Evolutionary conservation across 2,113 vertebrate species (phyloP).

Genomic region (Clarias magur): DNA sequence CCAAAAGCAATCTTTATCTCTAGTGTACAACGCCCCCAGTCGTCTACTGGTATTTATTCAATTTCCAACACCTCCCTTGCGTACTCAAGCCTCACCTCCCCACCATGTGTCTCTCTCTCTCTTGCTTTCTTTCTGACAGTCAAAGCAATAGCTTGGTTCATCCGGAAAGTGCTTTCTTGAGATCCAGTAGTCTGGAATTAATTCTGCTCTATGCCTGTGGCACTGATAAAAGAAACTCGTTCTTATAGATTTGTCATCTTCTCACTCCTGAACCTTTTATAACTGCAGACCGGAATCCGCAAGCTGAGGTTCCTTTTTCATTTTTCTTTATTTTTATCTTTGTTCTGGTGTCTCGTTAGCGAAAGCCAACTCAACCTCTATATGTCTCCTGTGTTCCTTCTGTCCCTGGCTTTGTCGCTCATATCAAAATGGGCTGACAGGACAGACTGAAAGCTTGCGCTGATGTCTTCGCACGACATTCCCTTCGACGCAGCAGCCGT

Average conservation of each 20-base stretch:
- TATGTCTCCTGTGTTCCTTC: constrained; percentile 26
- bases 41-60: constrained; percentile 53
- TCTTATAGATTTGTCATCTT: constrained; percentile 30
- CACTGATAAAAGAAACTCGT: constrained; percentile 7
- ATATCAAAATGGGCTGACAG: constrained; percentile 43
- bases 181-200: constrained; percentile 28
- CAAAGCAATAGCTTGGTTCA: constrained; percentile 2
- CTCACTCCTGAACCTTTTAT: constrained; percentile 1
- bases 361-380: constrained; percentile 26
- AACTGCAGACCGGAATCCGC: background rate
- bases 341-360: constrained; percentile 40
- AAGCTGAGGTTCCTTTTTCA: background rate
- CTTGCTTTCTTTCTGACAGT: constrained; percentile 37
- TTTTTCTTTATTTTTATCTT: constrained; percentile 1
- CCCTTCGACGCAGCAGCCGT: constrained; percentile 15
- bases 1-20: constrained; percentile 74
- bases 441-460: constrained; percentile 39
- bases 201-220: background rate
- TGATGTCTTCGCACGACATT: constrained; percentile 28
- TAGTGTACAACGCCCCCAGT: constrained; percentile 50
- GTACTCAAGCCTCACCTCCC: constrained; percentile 51
- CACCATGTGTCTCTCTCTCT: constrained; percentile 42
- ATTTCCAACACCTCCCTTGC: constrained; percentile 49
- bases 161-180: constrained; percentile 15
- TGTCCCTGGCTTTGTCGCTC: constrained; percentile 26